phyloP scores from a whole-genome alignment of 2,888 invertebrate genomes.

The Leptopilina myrica region DNA sequence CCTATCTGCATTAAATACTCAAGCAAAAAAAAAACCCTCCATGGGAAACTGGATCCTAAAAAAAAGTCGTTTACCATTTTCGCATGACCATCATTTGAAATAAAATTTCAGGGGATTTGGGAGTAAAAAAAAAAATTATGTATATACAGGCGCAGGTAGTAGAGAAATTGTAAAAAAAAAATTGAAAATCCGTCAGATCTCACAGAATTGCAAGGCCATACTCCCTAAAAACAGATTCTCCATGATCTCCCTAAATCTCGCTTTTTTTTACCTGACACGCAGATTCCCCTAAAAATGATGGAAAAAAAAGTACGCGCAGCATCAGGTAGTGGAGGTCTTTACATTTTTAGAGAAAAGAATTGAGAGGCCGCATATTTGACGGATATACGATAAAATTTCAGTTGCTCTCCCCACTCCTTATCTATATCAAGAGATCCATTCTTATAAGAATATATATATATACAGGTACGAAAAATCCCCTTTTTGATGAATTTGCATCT shows the following conservation, averaged over 20 bases:
- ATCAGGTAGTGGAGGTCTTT: slow-evolving; percentile 67
- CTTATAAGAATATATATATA: neutral
- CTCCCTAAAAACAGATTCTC: slow-evolving; percentile 54
- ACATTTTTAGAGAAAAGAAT: slow-evolving; percentile 48
- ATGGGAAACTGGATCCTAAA: slow-evolving; percentile 60
- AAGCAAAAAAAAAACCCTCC: slow-evolving; percentile 13
- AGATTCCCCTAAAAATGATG: slow-evolving; percentile 71
- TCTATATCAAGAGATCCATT: slow-evolving; percentile 24
- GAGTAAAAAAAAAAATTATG: slow-evolving; percentile 60
- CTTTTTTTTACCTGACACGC: slow-evolving; percentile 69
- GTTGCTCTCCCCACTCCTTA: slow-evolving; percentile 60
- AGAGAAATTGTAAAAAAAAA: slow-evolving; percentile 55
- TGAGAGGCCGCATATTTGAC: slow-evolving; percentile 41
- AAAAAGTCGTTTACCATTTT: slow-evolving; percentile 63
- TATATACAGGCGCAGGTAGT: slow-evolving; percentile 57
- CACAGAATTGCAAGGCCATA: slow-evolving; percentile 55
- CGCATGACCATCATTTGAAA: slow-evolving; percentile 41
- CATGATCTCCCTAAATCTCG: slow-evolving; percentile 53
- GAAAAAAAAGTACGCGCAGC: slow-evolving; percentile 65
- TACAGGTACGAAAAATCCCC: slow-evolving; percentile 44
- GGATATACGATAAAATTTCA: slow-evolving; percentile 73
- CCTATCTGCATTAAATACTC: too few species aligned
- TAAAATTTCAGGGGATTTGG: slow-evolving; percentile 54
- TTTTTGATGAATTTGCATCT: slow-evolving; percentile 68
- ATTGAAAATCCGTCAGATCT: slow-evolving; percentile 57